Evolutionary conservation across 92 coral and sea anemone genomes (phyloP), one percentile per base, ranked within the genome.

Genomic region (Micromussa lordhowensis): DNA sequence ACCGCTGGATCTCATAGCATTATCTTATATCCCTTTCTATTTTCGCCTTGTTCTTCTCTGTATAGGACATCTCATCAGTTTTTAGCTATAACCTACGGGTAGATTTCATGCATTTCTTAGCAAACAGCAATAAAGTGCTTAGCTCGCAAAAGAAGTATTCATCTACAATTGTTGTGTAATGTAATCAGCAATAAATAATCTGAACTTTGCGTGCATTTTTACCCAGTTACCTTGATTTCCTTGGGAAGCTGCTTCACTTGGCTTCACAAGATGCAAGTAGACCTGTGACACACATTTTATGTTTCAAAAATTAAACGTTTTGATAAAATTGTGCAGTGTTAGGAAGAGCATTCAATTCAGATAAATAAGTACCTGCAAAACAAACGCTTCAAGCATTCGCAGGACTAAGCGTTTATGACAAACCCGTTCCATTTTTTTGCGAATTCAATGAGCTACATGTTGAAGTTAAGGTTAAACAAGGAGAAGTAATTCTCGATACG

Each of bases 351-450:
- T 73, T 49, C 13, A 29, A 9, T 15, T 32, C 17, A 44, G 13
- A 44, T 44, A 44, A 44, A 55, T 84, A 44, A 44, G 35, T 84
- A 84, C 88, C 88, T 84, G 88, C 13, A 84, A 36, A 28, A 84
- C 70, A 18, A 84, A 57, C 81, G 73, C 57, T 38, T 35, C 31
- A 18, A 44, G 38, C 34, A 57, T 36, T 68, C 58, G 79, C 36
- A 55, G 19, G 26, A 9, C 31, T 9, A 24, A 7, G 17, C 28
- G 72, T 57, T 57, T 84, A 53, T 84, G 31, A 22, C 29, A n/a
- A 6, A n/a, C 49, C 22, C 19, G 55, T 74, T 22, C 72, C 88
- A 84, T 84, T 8, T 49, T 30, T 22, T 22, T 22, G 26, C 2
- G 18, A 35, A n/a, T 35, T 22, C 32, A 83, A 13, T 3, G 31